Evolutionary conservation across 2,888 invertebrate species (phyloP), one percentile per base, ranked within the genome.

Genomic region (Brassicogethes aeneus): DNA sequence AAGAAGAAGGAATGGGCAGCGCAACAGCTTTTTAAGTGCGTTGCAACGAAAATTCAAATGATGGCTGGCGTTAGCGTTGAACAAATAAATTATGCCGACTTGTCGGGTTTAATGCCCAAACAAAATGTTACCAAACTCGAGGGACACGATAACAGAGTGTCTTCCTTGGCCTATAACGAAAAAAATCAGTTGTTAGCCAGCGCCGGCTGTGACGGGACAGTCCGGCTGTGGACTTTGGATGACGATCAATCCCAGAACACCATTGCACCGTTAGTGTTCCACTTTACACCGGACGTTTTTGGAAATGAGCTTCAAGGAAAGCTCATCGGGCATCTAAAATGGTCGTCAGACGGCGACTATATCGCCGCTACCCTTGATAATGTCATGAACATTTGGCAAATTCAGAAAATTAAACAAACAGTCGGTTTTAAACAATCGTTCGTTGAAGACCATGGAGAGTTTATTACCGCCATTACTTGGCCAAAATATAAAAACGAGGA

Each of bases 191-290:
- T 71, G 14, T 62, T 78, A 29, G 77, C 76, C 15, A 73, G 77
- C 2, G 72, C 75, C 54, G 77, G 75, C 1, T 74, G 71, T 56
- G 79, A 79, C 59, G 76, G 77, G n/a, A 78, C 77, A 2, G 73
- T 78, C 0, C 61, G 78, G 14, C 60, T 77, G 10, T 79, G 78
- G 79, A 62, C 68, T 34, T 64, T 70, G 3, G 65, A 66, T 64
- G 62, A 17, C 58, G 59, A 40, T 53, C 54, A 0, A 34, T 45
- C 3, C 52, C 57, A 1, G 51, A 40, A 34, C 60, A 76, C 42
- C 73, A 76, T 50, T 73, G 73, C 45, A 76, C 76, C 1, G 62
- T 75, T 15, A 44, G 68, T 76, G 7, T 77, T 76, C 53, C 69
- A 70, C 45, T 68, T 71, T 47, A 68, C 71, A 2, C 63, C 68